These are phyloP conservation scores for Botia almorhae DNA, from an alignment of 2,797 vertebrate genomes.

Conservation along the genomic window DNA sequence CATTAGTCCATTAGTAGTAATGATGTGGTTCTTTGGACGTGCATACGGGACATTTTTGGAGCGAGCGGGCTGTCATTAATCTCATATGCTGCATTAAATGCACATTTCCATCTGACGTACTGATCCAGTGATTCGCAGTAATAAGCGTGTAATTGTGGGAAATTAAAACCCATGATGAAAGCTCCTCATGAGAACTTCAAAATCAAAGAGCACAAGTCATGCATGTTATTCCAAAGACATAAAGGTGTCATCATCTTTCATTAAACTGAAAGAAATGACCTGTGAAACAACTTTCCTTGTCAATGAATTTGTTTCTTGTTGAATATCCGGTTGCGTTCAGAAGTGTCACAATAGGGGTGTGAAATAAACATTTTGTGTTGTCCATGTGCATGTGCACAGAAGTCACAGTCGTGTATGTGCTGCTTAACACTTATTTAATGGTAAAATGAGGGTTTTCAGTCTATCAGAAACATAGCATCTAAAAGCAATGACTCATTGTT, in stretches of 20 bases:
- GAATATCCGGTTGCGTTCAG: neutral
- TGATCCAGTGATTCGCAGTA: constrained; percentile 9
- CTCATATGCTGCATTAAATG: constrained; percentile 12
- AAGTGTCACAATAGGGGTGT: no score
- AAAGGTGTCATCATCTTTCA: neutral
- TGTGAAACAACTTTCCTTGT: neutral
- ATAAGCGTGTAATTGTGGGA: constrained; percentile 24
- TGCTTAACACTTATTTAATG: neutral
- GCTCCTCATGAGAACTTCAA: neutral
- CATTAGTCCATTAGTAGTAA: constrained; percentile 19
- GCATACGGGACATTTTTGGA: constrained; percentile 15
- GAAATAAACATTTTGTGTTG: no score
- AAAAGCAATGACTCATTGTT: constrained; percentile 12
- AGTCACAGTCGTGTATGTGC: no score
- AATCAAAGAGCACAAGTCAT: neutral
- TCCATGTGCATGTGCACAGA: neutral
- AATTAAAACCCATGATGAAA: neutral
- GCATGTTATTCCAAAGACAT: neutral
- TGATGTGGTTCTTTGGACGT: neutral
- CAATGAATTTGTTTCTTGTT: no score
- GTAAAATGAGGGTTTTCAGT: neutral
- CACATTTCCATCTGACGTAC: neutral
- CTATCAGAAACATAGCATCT: neutral
- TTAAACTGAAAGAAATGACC: neutral
- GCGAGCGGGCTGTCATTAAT: neutral